phyloP scores from a whole-genome alignment of 2,888 invertebrate species.

The Latrodectus elegans region DNA sequence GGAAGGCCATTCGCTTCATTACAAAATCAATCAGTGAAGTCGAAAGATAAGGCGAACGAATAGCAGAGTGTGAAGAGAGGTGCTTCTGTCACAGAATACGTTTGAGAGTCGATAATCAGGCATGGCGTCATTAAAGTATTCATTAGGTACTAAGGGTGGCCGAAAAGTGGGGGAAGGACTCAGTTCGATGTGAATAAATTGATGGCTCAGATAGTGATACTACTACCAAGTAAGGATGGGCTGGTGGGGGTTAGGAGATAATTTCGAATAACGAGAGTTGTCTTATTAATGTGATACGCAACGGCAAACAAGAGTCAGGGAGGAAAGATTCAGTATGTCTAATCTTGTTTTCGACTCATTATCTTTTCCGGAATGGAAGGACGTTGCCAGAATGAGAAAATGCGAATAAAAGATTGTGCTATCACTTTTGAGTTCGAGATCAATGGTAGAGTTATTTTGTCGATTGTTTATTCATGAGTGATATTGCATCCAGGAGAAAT shows the following conservation, averaged over 20 bases:
- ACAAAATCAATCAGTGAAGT: conserved; percentile 63
- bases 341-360: conserved; percentile 33
- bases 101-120: conserved; percentile 31
- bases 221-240: too few species aligned
- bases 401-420: too few species aligned
- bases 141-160: conserved; percentile 30
- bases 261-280: conserved; percentile 35
- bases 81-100: conserved; percentile 7
- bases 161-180: background rate
- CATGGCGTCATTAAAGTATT: conserved; percentile 48
- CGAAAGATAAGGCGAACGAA: conserved; percentile 41
- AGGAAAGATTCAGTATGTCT: conserved; percentile 15
- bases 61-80: conserved; percentile 3
- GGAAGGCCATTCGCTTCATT: conserved; percentile 47
- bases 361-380: background rate
- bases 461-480: too few species aligned
- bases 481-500: too few species aligned
- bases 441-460: too few species aligned
- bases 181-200: conserved; percentile 41
- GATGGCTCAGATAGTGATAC: conserved; percentile 25
- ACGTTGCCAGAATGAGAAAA: background rate
- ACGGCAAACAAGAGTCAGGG: conserved; percentile 17
- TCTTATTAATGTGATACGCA: conserved; percentile 35
- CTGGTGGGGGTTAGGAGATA: conserved; percentile 17
- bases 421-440: too few species aligned